Evolutionary conservation across 2,113 vertebrate genomes (phyloP), one percentile per base, ranked within the genome.

Genomic region (Dromas ardeola): DNA sequence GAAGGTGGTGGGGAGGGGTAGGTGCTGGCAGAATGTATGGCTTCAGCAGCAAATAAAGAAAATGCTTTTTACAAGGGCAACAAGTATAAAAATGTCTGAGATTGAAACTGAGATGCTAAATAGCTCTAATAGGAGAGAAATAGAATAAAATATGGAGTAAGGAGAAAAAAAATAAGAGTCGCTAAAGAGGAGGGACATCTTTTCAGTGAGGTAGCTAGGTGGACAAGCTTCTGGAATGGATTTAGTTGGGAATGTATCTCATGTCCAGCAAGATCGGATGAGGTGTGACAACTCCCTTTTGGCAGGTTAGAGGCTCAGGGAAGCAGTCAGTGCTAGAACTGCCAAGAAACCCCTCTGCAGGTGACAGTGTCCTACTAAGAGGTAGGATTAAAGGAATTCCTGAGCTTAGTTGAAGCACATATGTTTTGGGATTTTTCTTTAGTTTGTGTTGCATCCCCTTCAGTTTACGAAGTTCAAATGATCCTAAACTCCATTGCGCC

Each of bases 311-410:
- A 88, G 7, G 3, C 86, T 96, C 92, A 91, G 96, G 95, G 87
- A 83, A 94, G 89, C 76, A 91, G 62, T 59, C 90, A 88, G 85
- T 82, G 88, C 89, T 62, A 61, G 82, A 97, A 96, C 73, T 90
- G 96, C 96, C 96, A 96, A 95, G 95, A 96, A 96, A 69, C 10
- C 13, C 82, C 81, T 79, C 78, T 94, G 72, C 77, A 77, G 86
- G 84, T 96, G 92, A 78, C 95, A 94, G 85, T 61, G 67, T 93
- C 69, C 81, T 87, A n/a, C 87, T 45, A 71, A 79, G 66, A 56
- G 21, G 25, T 29, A 73, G 66, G 88, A 96, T 86, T 87, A 95
- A 96, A 94, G 78, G 84, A 96, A 93, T 94, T 92, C 52, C 92
- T 93, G 5, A 52, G 23, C 25, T 83, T 90, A 95, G 93, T 36